phyloP scores from a whole-genome alignment of 2,888 invertebrate species.

The Eupithecia inturbata region DNA sequence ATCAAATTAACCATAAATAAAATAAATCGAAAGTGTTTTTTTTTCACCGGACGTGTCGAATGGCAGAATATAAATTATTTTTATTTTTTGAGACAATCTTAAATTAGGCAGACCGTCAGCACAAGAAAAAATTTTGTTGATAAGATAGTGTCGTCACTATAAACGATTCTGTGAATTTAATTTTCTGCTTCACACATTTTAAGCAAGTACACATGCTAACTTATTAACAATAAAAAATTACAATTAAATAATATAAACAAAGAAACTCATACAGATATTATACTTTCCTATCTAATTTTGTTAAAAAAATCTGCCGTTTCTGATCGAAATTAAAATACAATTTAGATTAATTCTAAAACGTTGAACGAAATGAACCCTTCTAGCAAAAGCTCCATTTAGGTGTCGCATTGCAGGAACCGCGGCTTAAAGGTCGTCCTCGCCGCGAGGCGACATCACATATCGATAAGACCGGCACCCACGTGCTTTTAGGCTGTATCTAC shows the following conservation, averaged over 20 bases:
- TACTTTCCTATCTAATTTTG: too few relatives aligned
- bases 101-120: too few relatives aligned
- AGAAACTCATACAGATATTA: too few relatives aligned
- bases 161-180: not conserved
- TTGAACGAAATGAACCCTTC: not conserved
- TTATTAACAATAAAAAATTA: too few relatives aligned
- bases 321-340: not conserved
- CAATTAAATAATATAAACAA: too few relatives aligned
- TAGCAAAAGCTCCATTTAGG: conserved; percentile 17
- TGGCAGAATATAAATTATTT: too few relatives aligned
- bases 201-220: too few relatives aligned
- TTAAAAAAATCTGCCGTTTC: not conserved
- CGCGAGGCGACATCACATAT: conserved; percentile 74
- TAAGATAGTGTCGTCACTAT: not conserved
- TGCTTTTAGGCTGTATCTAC: conserved; percentile 6
- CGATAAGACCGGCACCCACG: conserved; percentile 66
- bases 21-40: too few relatives aligned
- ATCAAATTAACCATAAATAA: too few relatives aligned
- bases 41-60: too few relatives aligned
- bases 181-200: not conserved
- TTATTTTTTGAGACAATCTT: too few relatives aligned
- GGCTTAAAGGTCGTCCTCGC: conserved; percentile 59
- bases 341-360: not conserved
- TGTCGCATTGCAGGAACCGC: conserved; percentile 56
- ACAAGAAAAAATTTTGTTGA: too few relatives aligned